These are phyloP conservation scores for Lepeophtheirus nordmannii DNA, from an alignment of 2,888 invertebrate species.

Conservation along the genomic window DNA sequence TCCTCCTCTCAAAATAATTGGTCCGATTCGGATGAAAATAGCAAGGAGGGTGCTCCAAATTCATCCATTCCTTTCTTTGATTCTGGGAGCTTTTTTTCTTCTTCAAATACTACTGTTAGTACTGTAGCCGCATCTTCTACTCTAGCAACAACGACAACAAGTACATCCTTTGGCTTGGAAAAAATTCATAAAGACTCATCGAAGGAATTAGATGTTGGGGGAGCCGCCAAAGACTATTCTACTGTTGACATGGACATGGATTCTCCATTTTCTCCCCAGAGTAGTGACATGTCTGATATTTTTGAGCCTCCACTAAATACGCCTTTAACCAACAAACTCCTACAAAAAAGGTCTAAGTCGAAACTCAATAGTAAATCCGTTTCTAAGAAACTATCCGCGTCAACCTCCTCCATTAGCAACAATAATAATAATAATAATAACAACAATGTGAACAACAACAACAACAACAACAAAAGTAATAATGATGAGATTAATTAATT, in stretches of 20 bases:
- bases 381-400: neutral
- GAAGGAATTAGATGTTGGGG: neutral
- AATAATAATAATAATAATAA: conserved; percentile 1
- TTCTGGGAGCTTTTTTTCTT: neutral
- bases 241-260: conserved; percentile 49
- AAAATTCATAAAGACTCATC: neutral
- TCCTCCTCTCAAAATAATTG: neutral
- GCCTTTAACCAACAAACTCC: conserved; percentile 28
- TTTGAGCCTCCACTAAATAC: conserved; percentile 53
- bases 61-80: conserved; percentile 14
- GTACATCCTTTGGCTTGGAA: neutral
- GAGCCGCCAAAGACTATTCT: neutral
- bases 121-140: neutral
- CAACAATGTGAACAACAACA: neutral
- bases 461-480: neutral
- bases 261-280: conserved; percentile 52
- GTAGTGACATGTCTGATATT: conserved; percentile 71
- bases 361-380: neutral
- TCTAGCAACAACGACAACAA: neutral
- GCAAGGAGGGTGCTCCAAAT: neutral
- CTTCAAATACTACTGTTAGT: too few relatives aligned
- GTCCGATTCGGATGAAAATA: neutral
- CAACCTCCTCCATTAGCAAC: neutral
- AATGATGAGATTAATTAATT: neutral
- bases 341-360: neutral